Conservation (phyloP, 2,888 invertebrate genomes). For the Megaustenia siamemsis region DNA sequence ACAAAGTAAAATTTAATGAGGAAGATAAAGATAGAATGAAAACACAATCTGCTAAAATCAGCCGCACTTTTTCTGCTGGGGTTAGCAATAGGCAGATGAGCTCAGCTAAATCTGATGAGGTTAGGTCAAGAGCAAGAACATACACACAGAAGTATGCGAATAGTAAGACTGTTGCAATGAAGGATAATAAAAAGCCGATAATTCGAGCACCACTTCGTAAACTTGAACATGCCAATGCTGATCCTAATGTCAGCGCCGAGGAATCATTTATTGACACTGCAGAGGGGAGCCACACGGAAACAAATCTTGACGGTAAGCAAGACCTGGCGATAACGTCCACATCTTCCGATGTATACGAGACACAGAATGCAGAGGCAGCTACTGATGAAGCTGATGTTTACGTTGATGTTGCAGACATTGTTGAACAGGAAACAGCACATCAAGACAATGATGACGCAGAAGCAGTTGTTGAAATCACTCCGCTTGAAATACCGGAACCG, state of each 20-base stretch:
- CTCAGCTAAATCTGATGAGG: background rate
- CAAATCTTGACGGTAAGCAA: background rate
- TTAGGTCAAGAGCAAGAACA: background rate
- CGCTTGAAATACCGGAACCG: background rate
- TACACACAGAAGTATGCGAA: background rate
- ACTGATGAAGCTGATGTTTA: background rate
- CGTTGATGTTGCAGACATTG: background rate
- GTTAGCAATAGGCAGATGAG: background rate
- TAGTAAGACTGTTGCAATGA: background rate
- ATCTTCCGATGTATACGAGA: background rate
- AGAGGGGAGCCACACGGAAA: background rate
- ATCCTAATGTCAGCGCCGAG: background rate
- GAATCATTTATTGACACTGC: background rate
- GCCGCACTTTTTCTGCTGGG: background rate
- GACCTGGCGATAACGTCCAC: background rate
- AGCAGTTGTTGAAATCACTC: too few relatives aligned
- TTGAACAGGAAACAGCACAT: background rate
- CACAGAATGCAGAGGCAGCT: background rate
- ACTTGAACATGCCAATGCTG: background rate
- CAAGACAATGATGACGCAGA: background rate
- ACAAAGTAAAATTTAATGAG: background rate
- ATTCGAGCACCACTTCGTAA: background rate
- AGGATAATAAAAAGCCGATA: background rate
- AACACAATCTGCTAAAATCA: background rate
- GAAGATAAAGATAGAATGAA: background rate